Evolutionary conservation across 2,797 vertebrate species (phyloP), one percentile per base, ranked within the genome.

Genomic region (Ctenopoma multispine): DNA sequence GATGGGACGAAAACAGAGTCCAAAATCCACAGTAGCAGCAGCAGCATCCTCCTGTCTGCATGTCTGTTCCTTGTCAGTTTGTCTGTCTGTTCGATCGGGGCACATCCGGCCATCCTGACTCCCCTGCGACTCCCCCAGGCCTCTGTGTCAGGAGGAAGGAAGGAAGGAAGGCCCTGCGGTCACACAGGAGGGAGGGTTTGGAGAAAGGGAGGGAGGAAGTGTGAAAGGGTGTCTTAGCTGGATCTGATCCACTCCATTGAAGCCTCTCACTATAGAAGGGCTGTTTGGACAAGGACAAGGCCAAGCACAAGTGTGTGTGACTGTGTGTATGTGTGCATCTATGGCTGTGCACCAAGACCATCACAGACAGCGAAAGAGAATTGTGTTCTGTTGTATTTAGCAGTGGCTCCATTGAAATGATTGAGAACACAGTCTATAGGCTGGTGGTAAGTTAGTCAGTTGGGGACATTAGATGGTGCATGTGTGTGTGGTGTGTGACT

Each of bases 191-290:
- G 87, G 82, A 88, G 81, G 86, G 72, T 82, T 82, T 57, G 55
- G 79, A 85, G 84, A 88, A 85, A 82, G 73, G 77, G 85, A 86
- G 88, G 87, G 89, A 89, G 92, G 90, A 93, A 90, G 87, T 81
- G 80, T 88, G 84, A 88, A 75, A 92, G 92, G 89, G 86, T 90
- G 87, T 90, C 91, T 88, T 90, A 87, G 92, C 89, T 92, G 91
- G 90, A 92, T 85, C 68, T 79, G 79, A 92, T 92, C 85, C 86
- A 88, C 86, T 87, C 79, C 83, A 87, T 58, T 83, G 80, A 79
- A 90, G 81, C 86, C 81, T 78, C 85, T 89, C 85, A 90, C 89
- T 89, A 82, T 79, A 88, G 88, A 85, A 72, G 82, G 72, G 61
- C 69, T 92, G 89, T 91, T 91, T 90, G 86, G 84, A 86, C 75